Base-by-base conservation (phyloP, 2,797 vertebrate species). In the Melanogrammus aeglefinus region DNA sequence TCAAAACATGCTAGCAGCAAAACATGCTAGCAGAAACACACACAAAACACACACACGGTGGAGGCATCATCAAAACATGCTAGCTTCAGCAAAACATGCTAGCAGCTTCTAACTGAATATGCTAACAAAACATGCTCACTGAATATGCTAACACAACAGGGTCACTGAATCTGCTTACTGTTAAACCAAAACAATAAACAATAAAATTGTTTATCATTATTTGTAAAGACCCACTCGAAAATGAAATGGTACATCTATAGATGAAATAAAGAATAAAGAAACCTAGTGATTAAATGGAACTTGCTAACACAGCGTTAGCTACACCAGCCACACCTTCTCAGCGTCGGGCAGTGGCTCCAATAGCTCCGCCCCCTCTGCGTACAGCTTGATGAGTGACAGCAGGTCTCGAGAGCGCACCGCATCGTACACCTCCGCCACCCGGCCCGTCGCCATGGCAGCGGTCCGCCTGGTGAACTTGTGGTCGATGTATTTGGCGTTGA, bases 401-500 rank as follows among this genome's bases (percentile, higher is more conserved):
- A 97, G 92, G 90, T 97, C 96, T 90, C 95, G 92, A 86, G 95
- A 96, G 88, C 92, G 94, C 86, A 96, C 91, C 72, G 95, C 96
- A 84, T 97, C 95, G 29, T 94, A 95, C 89, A 97, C 85, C 77
- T 96, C 95, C 10, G 86, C 95, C 86, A 96, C 90, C 83, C 95
- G 95, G 80, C 95, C 94, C 51, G 94, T 91, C 13, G 93, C 92
- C 7, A 93, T 94, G 36, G 87, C 80, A 79, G 95, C 94, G n/a
- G 94, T 93, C 87, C 94, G 95, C 78, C 94, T 92, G 18, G 94
- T 94, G 83, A 95, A 97, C 89, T 90, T 95, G 81, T 94, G 96
- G 83, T 97, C 96, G 69, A 97, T 94, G 9, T 97, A 97, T 79
- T 97, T 97, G 12, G 96, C 95, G 39, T 94, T 96, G 86, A 97